Percentiles rank a stretch among this genome's conserved stretches.
phyloP scores from a whole-genome alignment of 2,113 vertebrate genomes.

The Cavia porcellus region DNA sequence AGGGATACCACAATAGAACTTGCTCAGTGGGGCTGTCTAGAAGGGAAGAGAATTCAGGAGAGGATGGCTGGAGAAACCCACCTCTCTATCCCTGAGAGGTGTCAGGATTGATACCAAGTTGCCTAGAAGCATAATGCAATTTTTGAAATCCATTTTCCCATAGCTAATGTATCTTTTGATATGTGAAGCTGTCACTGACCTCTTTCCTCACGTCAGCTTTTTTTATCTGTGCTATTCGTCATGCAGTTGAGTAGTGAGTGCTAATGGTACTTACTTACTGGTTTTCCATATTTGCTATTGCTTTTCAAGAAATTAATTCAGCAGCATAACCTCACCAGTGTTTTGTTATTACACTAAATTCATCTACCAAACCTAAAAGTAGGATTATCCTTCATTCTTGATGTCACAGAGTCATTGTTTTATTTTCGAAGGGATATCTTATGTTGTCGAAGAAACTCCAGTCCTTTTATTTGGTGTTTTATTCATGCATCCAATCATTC shows the following conservation, averaged over 20 bases:
- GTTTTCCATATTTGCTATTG: neutral
- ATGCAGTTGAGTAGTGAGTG: neutral
- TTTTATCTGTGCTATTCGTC: neutral
- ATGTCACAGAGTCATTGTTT: neutral
- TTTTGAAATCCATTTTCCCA: neutral
- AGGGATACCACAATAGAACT: neutral
- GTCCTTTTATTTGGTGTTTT: neutral
- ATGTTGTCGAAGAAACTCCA: neutral
- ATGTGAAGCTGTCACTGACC: neutral
- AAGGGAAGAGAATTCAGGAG: neutral
- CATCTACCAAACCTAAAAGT: neutral
- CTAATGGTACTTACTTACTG: neutral
- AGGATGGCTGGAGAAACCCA: neutral
- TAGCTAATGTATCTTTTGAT: constrained; percentile 1
- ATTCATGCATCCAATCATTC: neutral
- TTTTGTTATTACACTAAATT: neutral
- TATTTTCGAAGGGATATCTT: neutral
- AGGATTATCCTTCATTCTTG: neutral
- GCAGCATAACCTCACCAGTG: neutral
- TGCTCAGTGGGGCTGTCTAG: neutral
- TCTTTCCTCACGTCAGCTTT: constrained; percentile 39
- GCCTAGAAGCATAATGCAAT: neutral
- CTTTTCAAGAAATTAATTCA: neutral
- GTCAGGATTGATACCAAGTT: neutral
- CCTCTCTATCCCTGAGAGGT: accelerated